Percentiles rank a stretch among this genome's conserved stretches.
phyloP scores from a whole-genome alignment of 2,797 vertebrate genomes.

The Catamblyrhynchus diadema region DNA sequence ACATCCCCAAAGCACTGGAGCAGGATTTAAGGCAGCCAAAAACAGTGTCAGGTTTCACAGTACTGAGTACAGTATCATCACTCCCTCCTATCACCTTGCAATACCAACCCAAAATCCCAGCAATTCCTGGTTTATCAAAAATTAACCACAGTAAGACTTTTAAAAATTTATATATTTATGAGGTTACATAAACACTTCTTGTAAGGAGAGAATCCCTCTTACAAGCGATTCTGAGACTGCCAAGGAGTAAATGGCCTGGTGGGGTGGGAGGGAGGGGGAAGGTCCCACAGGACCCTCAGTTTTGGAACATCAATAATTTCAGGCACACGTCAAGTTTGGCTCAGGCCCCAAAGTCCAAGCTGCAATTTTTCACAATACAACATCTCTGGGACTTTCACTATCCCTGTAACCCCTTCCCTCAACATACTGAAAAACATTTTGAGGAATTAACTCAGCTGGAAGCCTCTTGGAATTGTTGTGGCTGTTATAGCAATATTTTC shows the following conservation, averaged over 20 bases:
- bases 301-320: background rate
- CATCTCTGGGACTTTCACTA: background rate
- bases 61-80: background rate
- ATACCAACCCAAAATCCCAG: background rate
- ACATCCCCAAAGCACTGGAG: background rate
- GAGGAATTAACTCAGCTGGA: background rate
- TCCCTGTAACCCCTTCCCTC: background rate
- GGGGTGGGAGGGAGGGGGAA: background rate
- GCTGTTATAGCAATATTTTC: background rate
- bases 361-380: background rate
- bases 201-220: background rate
- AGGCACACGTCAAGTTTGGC: background rate
- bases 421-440: background rate
- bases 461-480: background rate
- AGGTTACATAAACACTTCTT: background rate
- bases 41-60: rapidly evolving
- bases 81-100: background rate
- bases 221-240: background rate
- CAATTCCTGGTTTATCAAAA: background rate
- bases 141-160: background rate
- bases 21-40: background rate
- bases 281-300: background rate
- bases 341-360: background rate
- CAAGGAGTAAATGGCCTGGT: background rate
- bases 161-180: background rate